Evolutionary conservation across 2,797 vertebrate species (phyloP), one percentile per base, ranked within the genome.

Genomic region (Myotis vivesi): DNA sequence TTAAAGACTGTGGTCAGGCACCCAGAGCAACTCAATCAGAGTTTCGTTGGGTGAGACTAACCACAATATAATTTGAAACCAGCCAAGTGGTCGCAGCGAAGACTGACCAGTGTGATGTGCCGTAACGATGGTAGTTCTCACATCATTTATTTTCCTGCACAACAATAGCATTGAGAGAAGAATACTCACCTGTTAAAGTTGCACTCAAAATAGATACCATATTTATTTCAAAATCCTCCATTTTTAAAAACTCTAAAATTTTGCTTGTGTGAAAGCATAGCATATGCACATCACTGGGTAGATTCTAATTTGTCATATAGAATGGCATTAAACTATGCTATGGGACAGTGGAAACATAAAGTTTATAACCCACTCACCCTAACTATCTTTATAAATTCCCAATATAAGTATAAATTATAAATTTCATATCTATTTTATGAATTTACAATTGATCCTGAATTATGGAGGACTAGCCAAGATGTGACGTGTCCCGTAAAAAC

Each of bases 321-420:
- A 71, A 80, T 49, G 36, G 9, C 87, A 44, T 46, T 68, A 3
- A 49, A 16, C 77, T 59, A 12, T 41, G 6, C 41, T 71, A 20
- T 10, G 46, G 87, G 94, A 92, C 0, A 1, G 90, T 73, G 72
- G 51, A 90, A 97, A 95, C 6, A 95, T n/a, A 89, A 86, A 93
- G 64, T 90, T 94, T 96, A 92, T 77, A 97, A 97, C 44, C 86
- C 92, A 91, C 73, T 15, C 93, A 90, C 82, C 62, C 57, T 87
- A 97, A 92, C 87, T 96, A 95, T 51, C 30, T 59, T 41, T 77
- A 82, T 90, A 97, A 97, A 97, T 79, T 94, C 96, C 97, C 96
- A 97, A 93, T 77, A 80, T 76, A 33, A 51, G 33, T 33, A 51
- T n/a, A 82, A 46, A 49, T 49, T 33, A 64, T 33, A 66, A 49